Evolutionary conservation across 1,140 invertebrate genomes (phyloP).

Genomic region (Phymorhynchus buccinoides): DNA sequence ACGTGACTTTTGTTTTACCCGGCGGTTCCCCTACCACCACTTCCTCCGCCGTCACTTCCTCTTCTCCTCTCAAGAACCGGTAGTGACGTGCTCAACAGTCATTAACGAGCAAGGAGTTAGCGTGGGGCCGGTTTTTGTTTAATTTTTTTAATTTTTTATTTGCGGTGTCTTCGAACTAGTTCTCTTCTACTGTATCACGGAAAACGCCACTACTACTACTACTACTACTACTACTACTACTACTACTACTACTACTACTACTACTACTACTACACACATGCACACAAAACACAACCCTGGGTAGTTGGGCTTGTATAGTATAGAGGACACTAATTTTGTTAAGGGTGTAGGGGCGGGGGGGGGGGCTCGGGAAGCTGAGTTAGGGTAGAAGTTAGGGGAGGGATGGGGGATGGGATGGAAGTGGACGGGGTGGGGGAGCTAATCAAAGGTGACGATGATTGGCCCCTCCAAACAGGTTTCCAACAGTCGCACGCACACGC

Average conservation of each 20-base stretch:
- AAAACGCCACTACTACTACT: too few relatives aligned
- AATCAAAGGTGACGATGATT: slow-evolving; percentile 14
- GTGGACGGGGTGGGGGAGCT: neutral
- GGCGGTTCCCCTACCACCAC: slow-evolving; percentile 16
- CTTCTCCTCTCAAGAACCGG: neutral
- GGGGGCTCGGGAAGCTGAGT: too few relatives aligned
- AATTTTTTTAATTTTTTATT: neutral
- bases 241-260: too few relatives aligned
- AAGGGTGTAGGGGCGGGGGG: too few relatives aligned
- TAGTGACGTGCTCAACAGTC: neutral
- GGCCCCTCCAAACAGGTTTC: neutral
- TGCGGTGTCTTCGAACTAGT: neutral
- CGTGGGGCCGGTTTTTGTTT: neutral
- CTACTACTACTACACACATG: too few relatives aligned
- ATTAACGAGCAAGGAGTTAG: slow-evolving; percentile 2
- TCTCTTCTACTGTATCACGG: too few relatives aligned
- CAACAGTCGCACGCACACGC: neutral
- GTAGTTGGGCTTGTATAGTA: too few relatives aligned
- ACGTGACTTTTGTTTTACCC: slow-evolving; percentile 17
- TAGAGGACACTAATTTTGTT: too few relatives aligned
- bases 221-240: too few relatives aligned
- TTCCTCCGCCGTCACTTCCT: slow-evolving; percentile 23
- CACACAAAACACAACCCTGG: too few relatives aligned
- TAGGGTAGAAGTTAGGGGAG: too few relatives aligned
- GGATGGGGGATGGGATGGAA: too few relatives aligned